Conservation (phyloP, 2,113 vertebrate species). For the Nothoprocta pentlandii region DNA sequence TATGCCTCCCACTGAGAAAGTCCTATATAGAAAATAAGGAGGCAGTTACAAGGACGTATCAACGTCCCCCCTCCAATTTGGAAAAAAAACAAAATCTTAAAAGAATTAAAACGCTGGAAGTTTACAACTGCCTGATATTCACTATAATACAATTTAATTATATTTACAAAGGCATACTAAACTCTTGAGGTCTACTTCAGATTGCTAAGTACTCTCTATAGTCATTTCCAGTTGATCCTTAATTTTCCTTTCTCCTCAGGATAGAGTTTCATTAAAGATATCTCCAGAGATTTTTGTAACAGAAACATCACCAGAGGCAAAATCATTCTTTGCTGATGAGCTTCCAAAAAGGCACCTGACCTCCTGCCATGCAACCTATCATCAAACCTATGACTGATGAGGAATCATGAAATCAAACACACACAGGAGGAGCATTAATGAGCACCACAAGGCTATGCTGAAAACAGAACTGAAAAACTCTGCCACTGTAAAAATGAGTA, state of each 20-base stretch:
- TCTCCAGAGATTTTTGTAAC: background rate
- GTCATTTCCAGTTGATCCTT: background rate
- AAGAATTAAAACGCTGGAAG: background rate
- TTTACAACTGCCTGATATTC: background rate
- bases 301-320: background rate
- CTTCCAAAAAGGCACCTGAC: background rate
- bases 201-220: background rate
- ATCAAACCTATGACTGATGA: background rate
- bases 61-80: background rate
- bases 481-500: background rate
- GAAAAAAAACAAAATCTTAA: background rate
- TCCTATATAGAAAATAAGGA: background rate
- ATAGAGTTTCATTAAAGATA: background rate
- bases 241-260: background rate
- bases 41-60: background rate
- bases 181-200: background rate
- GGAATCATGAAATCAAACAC: background rate
- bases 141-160: background rate
- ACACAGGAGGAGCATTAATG: background rate
- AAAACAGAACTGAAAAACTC: background rate
- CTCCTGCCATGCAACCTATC: background rate
- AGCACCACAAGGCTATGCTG: rapidly evolving
- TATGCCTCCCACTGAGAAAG: background rate
- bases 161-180: background rate
- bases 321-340: background rate